Base-by-base conservation (phyloP, 1,140 invertebrate species). In the Saccostrea echinata region DNA sequence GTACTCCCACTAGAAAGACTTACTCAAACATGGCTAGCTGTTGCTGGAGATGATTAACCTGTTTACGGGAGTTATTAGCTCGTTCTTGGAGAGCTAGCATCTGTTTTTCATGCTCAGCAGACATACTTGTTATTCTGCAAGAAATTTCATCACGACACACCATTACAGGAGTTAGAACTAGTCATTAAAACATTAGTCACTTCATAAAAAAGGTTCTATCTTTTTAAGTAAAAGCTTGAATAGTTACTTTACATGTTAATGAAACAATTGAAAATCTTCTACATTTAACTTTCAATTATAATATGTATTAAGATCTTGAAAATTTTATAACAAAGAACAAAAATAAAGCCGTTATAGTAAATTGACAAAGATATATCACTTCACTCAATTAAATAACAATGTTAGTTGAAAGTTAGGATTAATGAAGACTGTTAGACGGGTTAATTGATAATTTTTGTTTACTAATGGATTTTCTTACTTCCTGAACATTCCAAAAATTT, bases 1-100 rank as follows among this genome's bases (percentile, higher is more conserved):
- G n/a, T n/a, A n/a, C 43, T 43, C 9, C 9, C 6, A 43, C 6
- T 43, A 9, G 43, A 43, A 43, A 18, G 52, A 91, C 93, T 91
- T 89, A 94, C 93, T 94, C 91, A 35, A 93, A 84, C 43, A 91
- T 81, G 21, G 88, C 86, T 1, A 94, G 86, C 84, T 94, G 92
- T 84, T 89, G 86, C 84, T 94, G 92, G 18, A 94, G 84, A 3
- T 86, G 76, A 35, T 90, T 80, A 16, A 91, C 86, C 53, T 94
- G 93, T 89, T 92, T 91, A 71, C 91, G 91, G 13, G 93, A 91
- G 89, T 92, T 92, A 68, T 51, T 90, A n/a, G 91, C 90, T 83
- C 90, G 82, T 83, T 94, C 93, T 64, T 89, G 90, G 27, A 90
- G 88, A 18, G 90, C 80, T 64, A 91, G 85, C 52, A 94, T 61